Conservation (phyloP, 1,140 invertebrate species). For the Bathynomus jamesi region DNA sequence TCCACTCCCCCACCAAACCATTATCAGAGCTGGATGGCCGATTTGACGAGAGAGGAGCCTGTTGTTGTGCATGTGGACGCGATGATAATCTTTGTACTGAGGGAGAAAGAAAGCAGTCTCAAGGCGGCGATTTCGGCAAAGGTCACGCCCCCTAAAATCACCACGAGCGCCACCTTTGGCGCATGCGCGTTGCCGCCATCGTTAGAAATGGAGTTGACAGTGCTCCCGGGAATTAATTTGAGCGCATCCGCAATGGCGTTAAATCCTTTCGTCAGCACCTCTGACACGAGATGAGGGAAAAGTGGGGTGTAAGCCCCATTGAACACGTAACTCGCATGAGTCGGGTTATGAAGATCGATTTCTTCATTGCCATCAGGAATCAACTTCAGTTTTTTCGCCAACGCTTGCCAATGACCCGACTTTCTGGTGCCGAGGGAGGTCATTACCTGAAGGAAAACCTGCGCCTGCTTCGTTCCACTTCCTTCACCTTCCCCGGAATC, state of each 20-base stretch:
- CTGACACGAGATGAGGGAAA: conserved; percentile 6
- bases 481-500: not conserved
- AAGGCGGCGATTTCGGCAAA: conserved; percentile 22
- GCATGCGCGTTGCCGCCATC: not conserved
- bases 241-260: conserved; percentile 9
- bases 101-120: not conserved
- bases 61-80: conserved; percentile 10
- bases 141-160: conserved; percentile 18
- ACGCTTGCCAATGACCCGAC: conserved; percentile 3
- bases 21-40: no score
- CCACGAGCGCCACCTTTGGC: conserved; percentile 13
- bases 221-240: conserved; percentile 11
- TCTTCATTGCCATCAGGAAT: conserved; percentile 20
- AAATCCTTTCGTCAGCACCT: not conserved
- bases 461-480: not conserved
- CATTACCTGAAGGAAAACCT: conserved; percentile 5
- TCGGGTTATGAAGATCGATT: conserved; percentile 18
- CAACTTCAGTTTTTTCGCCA: conserved; percentile 14
- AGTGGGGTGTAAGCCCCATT: conserved; percentile 23
- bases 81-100: conserved; percentile 7
- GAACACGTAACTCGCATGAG: conserved; percentile 23
- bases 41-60: not conserved
- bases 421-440: not conserved
- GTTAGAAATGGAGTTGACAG: not conserved
- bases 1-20: no score